phyloP scores from a whole-genome alignment of 2,888 invertebrate genomes.

The Eilema griseolum region DNA sequence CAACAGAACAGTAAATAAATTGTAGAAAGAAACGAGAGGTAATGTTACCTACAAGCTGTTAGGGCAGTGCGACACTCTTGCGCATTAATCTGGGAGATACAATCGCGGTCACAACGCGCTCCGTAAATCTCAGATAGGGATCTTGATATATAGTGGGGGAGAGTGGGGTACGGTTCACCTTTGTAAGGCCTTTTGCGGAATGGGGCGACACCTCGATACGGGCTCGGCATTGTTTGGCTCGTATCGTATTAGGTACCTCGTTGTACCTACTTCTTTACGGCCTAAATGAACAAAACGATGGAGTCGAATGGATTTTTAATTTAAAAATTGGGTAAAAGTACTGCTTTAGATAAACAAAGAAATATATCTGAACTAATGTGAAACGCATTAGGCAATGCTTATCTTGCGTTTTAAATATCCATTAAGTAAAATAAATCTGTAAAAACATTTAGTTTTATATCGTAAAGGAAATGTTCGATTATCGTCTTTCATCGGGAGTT shows the following conservation, averaged over 20 bases:
- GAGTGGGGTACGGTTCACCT: slow-evolving; percentile 57
- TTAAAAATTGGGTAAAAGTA: slow-evolving; percentile 16
- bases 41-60: slow-evolving; percentile 68
- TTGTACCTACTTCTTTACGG: slow-evolving; percentile 45
- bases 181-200: slow-evolving; percentile 55
- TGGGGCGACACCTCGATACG: slow-evolving; percentile 58
- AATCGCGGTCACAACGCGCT: slow-evolving; percentile 71
- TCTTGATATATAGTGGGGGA: slow-evolving; percentile 72
- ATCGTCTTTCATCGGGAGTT: slow-evolving; percentile 23
- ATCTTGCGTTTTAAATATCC: slow-evolving; percentile 20
- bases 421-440: slow-evolving; percentile 25
- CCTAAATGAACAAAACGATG: slow-evolving; percentile 24
- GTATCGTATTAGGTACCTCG: slow-evolving; percentile 45
- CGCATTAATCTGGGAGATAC: slow-evolving; percentile 83
- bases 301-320: slow-evolving; percentile 27
- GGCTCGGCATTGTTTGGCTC: slow-evolving; percentile 57
- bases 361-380: slow-evolving; percentile 23
- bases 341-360: slow-evolving; percentile 19
- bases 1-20: slow-evolving; percentile 56
- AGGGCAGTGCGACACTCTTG: slow-evolving; percentile 64
- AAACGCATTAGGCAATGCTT: slow-evolving; percentile 22
- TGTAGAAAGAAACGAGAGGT: slow-evolving; percentile 60
- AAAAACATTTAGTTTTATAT: slow-evolving; percentile 17
- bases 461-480: slow-evolving; percentile 22
- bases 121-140: slow-evolving; percentile 81